Conservation (phyloP, 92 coral and sea anemone species). For the Heliopora coerulea region DNA sequence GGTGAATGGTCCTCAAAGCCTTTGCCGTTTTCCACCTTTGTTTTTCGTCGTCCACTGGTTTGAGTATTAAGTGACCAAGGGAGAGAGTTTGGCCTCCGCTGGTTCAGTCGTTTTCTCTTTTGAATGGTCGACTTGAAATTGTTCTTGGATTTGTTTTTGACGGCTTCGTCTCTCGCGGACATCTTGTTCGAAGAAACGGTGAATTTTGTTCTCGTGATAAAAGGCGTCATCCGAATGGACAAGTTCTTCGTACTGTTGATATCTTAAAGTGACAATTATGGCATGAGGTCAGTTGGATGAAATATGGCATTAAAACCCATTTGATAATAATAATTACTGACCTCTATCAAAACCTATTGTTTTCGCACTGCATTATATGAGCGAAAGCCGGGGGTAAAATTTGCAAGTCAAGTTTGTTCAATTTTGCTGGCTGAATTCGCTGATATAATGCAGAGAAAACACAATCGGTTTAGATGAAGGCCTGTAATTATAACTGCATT, state of each 20-base stretch:
- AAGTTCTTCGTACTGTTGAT: slow-evolving; percentile 75
- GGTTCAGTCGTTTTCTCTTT: slow-evolving; percentile 14
- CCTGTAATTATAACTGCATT: too few species aligned
- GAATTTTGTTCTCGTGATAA: slow-evolving; percentile 89
- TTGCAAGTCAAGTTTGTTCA: too few species aligned
- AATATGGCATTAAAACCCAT: too few species aligned
- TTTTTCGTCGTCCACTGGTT: background rate
- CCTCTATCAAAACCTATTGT: too few species aligned
- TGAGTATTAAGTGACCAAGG: background rate
- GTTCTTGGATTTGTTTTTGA: slow-evolving; percentile 10
- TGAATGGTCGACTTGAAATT: slow-evolving; percentile 1
- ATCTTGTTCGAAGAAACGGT: slow-evolving; percentile 75
- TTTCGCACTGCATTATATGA: too few species aligned
- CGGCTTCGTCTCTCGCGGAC: background rate
- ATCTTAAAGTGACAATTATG: slow-evolving; percentile 46
- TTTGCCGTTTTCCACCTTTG: slow-evolving; percentile 1
- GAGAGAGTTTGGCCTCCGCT: slow-evolving; percentile 4
- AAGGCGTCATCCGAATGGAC: slow-evolving; percentile 86
- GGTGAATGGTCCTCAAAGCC: slow-evolving; percentile 12
- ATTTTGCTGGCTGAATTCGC: too few species aligned
- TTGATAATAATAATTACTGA: too few species aligned
- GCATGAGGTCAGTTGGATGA: too few species aligned
- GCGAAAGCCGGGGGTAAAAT: too few species aligned
- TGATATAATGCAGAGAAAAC: too few species aligned
- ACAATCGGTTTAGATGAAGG: too few species aligned